phyloP scores from a whole-genome alignment of 1,140 invertebrate species.

The Drosophila dunni region DNA sequence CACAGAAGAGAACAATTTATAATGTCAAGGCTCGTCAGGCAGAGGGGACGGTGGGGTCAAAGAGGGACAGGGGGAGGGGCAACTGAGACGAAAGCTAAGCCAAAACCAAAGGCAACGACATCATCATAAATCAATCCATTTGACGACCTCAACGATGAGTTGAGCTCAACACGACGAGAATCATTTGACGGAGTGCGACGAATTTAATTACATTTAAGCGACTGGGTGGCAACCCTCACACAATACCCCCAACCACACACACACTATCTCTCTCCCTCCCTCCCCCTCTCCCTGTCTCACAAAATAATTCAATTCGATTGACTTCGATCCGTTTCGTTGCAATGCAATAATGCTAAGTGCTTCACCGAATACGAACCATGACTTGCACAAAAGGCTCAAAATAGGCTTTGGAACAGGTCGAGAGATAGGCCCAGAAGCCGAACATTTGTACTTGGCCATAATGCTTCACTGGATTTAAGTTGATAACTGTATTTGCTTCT shows the following conservation, averaged over 20 bases:
- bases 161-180: neutral
- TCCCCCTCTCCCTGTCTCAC: neutral
- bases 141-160: constrained; percentile 57
- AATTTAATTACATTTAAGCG: constrained; percentile 81
- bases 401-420: neutral
- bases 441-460: constrained; percentile 4
- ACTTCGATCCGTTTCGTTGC: constrained; percentile 55
- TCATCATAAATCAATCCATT: constrained; percentile 83
- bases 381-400: constrained; percentile 65
- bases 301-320: constrained; percentile 69
- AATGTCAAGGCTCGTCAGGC: constrained; percentile 68
- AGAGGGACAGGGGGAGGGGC: neutral
- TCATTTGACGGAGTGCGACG: constrained; percentile 25
- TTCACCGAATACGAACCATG: constrained; percentile 33
- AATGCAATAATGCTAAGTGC: constrained; percentile 77
- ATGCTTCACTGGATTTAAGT: neutral
- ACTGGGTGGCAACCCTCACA: constrained; percentile 27
- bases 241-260: neutral
- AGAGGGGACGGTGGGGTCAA: neutral
- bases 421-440: constrained; percentile 18
- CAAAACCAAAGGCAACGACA: constrained; percentile 35
- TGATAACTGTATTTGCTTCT: neutral
- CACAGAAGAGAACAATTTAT: constrained; percentile 59
- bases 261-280: neutral
- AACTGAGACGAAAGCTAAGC: constrained; percentile 1